A percentile compares a stretch with the other conserved stretches of the same genome.
These are phyloP conservation scores for Acinonyx jubatus DNA, from an alignment of 2,113 vertebrate species.

Conservation along the genomic window DNA sequence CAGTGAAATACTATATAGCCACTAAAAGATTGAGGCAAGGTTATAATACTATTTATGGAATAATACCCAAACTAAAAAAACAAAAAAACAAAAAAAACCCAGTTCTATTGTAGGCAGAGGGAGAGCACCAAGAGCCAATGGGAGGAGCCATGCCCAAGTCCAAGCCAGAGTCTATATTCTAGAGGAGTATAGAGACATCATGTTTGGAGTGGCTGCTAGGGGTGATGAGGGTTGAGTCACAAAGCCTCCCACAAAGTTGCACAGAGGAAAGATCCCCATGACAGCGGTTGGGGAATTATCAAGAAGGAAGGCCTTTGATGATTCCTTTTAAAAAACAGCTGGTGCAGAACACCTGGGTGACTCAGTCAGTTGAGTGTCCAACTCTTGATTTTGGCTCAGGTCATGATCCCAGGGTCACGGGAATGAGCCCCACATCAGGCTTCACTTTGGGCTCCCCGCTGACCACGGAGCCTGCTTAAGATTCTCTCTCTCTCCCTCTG, in stretches of 20 bases:
- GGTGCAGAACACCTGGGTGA: neutral
- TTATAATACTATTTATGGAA: neutral
- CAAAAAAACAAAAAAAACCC: neutral
- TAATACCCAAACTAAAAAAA: neutral
- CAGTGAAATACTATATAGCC: neutral
- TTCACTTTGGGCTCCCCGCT: too few relatives aligned
- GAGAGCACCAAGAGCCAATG: neutral
- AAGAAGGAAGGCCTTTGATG: neutral
- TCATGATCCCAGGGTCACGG: too few relatives aligned
- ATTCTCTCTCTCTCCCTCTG: too few relatives aligned
- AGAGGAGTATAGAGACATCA: neutral
- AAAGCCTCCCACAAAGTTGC: neutral
- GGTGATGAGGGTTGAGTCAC: neutral
- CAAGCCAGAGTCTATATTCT: neutral
- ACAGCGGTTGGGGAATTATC: neutral
- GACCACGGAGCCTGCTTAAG: too few relatives aligned
- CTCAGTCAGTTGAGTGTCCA: too few relatives aligned
- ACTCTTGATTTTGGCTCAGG: too few relatives aligned
- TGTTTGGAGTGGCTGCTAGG: neutral
- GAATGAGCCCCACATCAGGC: too few relatives aligned
- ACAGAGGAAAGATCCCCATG: neutral
- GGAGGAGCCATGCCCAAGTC: neutral
- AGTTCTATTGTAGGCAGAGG: neutral
- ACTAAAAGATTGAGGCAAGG: neutral
- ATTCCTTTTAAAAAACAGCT: neutral